Evolutionary conservation across 2,113 vertebrate genomes (phyloP), one percentile per base, ranked within the genome.

Genomic region (Amazona vittata): DNA sequence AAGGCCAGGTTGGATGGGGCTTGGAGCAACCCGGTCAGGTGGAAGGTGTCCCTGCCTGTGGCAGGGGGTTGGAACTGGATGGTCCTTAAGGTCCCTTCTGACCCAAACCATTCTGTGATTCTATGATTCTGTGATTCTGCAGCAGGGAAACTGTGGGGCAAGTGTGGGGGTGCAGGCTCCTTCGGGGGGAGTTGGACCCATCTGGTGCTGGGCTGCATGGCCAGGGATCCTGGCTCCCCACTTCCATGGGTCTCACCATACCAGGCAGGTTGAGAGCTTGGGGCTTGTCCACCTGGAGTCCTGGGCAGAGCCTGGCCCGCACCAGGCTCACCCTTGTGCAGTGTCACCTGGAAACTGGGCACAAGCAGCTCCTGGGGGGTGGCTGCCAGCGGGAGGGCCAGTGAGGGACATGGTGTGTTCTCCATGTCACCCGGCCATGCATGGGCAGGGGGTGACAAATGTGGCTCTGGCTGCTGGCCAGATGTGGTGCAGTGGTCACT

Each of bases 261-360:
- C 33, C 55, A 22, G 55, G 33, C 33, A 59, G 55, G 55, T 14
- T 59, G 33, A n/a, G 55, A 22, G 33, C 55, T 14, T 22, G 33
- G 55, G 55, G 22, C 5, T 1, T 5, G 24, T 60, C 29, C 65
- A 31, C 44, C 44, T 0, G 0, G 33, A 21, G 13, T 0, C 0
- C 22, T 35, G 50, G 81, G 71, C 77, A 44, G 29, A 10, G 85
- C 89, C 71, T 29, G 77, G 37, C 21, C 64, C 1, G 15, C 3
- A 11, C 76, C 44, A 21, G 85, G 76, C 62, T 53, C 4, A 0
- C n/a, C 37, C 28, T 6, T 2, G 44, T 14, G 12, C 33, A 3
- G 0, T 31, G 64, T 44, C n/a, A 4, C 24, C 31, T 35, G 77
- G 39, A 33, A 33, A 37, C 2, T 3, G 31, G 64, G 59, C 47